Evolutionary conservation across 2,888 invertebrate genomes (phyloP).

Genomic region (Tetranychus truncatus): DNA sequence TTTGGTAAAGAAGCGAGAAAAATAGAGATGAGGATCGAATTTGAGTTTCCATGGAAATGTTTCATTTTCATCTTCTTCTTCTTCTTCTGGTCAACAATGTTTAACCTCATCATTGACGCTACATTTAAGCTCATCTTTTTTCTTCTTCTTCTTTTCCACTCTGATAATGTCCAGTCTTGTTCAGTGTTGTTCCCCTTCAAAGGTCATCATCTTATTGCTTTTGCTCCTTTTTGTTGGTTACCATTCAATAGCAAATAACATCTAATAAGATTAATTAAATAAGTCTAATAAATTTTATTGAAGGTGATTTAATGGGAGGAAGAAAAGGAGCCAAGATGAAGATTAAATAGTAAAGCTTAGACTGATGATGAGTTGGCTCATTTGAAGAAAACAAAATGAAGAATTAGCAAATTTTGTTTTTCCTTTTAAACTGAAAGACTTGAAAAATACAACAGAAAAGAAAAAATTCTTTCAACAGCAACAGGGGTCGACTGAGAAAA

Average conservation of each 20-base stretch:
- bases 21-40: not conserved
- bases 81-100: not conserved
- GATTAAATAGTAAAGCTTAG: not conserved
- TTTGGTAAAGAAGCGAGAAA: not conserved
- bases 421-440: not conserved
- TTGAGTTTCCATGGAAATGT: not conserved
- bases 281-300: not conserved
- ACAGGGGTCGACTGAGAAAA: no score
- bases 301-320: not conserved
- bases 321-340: conserved; percentile 1
- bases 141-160: not conserved
- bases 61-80: not conserved
- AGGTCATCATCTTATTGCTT: not conserved
- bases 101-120: conserved; percentile 1
- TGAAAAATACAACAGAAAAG: not conserved
- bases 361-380: not conserved
- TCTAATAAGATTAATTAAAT: not conserved
- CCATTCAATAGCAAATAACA: not conserved
- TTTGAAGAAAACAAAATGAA: not conserved
- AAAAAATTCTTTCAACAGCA: not conserved
- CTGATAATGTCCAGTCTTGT: not conserved
- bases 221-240: not conserved
- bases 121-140: not conserved
- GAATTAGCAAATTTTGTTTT: no score
- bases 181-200: not conserved